Base-by-base conservation (phyloP, 2,113 vertebrate species). In the Brienomyrus brachyistius region DNA sequence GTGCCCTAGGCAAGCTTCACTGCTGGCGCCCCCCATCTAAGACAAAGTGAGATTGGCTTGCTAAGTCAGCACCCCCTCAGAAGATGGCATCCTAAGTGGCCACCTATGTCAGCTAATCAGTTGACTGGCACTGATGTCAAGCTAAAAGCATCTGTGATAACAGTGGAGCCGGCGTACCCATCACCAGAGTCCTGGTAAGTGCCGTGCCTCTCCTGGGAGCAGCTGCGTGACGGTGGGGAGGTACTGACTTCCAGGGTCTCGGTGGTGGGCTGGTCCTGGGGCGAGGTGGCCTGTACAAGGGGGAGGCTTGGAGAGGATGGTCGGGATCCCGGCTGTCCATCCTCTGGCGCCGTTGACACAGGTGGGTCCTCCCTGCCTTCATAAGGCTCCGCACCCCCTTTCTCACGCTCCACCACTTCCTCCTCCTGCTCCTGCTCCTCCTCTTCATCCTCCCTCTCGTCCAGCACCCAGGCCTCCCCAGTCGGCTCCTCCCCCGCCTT, bases 381-480 rank as follows among this genome's bases (percentile, higher is more conserved):
- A 7, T 3, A 19, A 31, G 40, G 27, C 87, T 83, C 90, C 70
- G 89, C 7, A 19, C 27, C 56, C 56, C 80, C 88, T 91, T 87
- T 48, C 21, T 84, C 82, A 23, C 45, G 23, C 82, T 6, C 74
- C 90, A 70, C 94, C 88, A 45, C 21, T 84, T n/a, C 50, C 5
- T 89, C 23, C 74, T 89, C 77, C 56, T 90, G 86, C 0, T 51
- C 86, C 66, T 90, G 3, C 92, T 94, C 74, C 35, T 92, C 88
- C 56, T 19, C 88, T 0, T 94, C 94, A 2, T 94, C 94, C 66
- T 95, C 95, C 88, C 91, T 92, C 51, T 96, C 94, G 0, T 95
- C 93, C 91, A 96, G 93, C 74, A 96, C 94, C 95, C 95, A 97
- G 92, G 96, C 95, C 93, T 95, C 92, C 35, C 96, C 96, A 0